Conservation (phyloP, 2,113 vertebrate species). For the Semnopithecus entellus region DNA sequence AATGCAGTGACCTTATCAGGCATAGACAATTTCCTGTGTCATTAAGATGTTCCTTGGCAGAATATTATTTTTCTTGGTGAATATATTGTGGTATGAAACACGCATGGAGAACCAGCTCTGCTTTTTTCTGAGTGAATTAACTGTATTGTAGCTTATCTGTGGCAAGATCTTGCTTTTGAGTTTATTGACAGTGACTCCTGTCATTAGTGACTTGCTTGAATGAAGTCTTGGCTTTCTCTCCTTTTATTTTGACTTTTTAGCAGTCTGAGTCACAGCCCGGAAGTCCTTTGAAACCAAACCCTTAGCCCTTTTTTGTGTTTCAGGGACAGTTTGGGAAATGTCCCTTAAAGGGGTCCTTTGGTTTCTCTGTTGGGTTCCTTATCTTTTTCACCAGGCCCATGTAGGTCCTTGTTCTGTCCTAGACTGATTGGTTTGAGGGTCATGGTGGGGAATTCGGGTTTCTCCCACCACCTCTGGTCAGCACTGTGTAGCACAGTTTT, state of each 20-base stretch:
- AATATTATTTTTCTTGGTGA: conserved; percentile 70
- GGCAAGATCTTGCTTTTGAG: conserved; percentile 58
- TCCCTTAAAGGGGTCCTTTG: not conserved
- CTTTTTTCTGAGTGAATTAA: conserved; percentile 55
- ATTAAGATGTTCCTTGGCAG: conserved; percentile 65
- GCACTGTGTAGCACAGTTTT: not conserved
- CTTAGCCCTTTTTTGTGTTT: conserved; percentile 49
- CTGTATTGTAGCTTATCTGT: conserved; percentile 51
- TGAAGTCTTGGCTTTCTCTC: conserved; percentile 42
- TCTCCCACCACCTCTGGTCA: not conserved
- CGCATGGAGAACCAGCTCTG: not conserved
- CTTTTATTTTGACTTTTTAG: conserved; percentile 48
- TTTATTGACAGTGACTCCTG: conserved; percentile 47
- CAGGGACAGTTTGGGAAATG: conserved; percentile 34
- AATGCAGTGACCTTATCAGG: conserved; percentile 67
- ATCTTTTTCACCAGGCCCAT: not conserved
- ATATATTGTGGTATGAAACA: conserved; percentile 32
- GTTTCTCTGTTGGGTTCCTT: not conserved
- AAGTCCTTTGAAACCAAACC: conserved; percentile 62
- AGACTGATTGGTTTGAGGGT: not conserved
- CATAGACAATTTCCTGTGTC: conserved; percentile 69
- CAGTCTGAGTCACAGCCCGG: conserved; percentile 47
- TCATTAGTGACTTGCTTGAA: conserved; percentile 43
- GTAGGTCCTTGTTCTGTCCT: not conserved
- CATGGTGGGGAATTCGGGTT: not conserved